These are phyloP conservation scores for Rhyzopertha dominica DNA, from an alignment of 1,140 invertebrate species.

Conservation along the genomic window DNA sequence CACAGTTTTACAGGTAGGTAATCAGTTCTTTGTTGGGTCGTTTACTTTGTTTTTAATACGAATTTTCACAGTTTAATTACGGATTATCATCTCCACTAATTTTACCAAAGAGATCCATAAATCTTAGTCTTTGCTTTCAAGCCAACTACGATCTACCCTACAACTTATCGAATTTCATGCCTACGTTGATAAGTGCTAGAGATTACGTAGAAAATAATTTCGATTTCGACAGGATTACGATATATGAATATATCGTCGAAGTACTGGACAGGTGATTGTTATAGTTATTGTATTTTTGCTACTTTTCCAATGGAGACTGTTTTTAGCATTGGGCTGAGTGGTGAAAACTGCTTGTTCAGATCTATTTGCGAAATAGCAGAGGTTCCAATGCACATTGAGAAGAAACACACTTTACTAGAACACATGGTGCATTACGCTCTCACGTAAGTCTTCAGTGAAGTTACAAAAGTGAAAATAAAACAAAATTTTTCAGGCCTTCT, in stretches of 20 bases:
- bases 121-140: conserved; percentile 17
- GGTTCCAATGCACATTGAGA: conserved; percentile 18
- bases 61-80: conserved; percentile 16
- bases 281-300: too few species aligned
- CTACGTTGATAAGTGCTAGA: conserved; percentile 2
- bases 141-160: conserved; percentile 21
- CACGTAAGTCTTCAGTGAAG: conserved; percentile 23
- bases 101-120: conserved; percentile 14
- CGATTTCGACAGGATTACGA: conserved; percentile 3
- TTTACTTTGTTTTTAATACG: not conserved
- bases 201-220: not conserved
- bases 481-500: too few species aligned
- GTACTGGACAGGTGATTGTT: conserved; percentile 13
- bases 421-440: conserved; percentile 22
- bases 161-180: conserved; percentile 12
- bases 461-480: too few species aligned
- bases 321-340: conserved; percentile 19
- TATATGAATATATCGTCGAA: conserved; percentile 11
- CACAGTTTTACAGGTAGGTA: conserved; percentile 12
- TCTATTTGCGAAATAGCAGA: conserved; percentile 22
- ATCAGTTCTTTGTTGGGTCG: not conserved
- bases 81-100: conserved; percentile 15
- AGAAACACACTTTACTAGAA: conserved; percentile 17
- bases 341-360: conserved; percentile 19
- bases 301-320: too few species aligned